A percentile compares a stretch with the other conserved stretches of the same genome.
phyloP scores from a whole-genome alignment of 2,113 vertebrate genomes.

The Acrocephalus kingi region DNA sequence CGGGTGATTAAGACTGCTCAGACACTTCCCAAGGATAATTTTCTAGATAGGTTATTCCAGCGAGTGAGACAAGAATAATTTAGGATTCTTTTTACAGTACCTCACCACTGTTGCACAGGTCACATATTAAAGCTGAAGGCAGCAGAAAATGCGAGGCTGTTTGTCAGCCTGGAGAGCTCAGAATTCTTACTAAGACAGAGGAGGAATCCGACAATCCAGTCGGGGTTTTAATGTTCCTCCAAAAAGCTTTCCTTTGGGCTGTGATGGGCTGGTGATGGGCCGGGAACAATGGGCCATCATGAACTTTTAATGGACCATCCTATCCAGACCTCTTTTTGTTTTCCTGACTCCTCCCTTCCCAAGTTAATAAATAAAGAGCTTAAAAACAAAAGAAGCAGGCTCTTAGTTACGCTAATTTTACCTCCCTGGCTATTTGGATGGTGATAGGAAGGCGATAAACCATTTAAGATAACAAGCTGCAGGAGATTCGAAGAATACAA shows the following conservation, averaged over 20 bases:
- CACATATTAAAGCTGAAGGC: not conserved
- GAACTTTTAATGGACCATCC: conserved; percentile 43
- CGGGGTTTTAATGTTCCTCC: not conserved
- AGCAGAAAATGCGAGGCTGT: not conserved
- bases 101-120: not conserved
- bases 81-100: not conserved
- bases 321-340: not conserved
- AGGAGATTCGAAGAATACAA: conserved; percentile 14
- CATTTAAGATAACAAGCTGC: conserved; percentile 49
- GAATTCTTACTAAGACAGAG: not conserved
- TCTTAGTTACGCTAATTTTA: conserved; percentile 67
- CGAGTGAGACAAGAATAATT: not conserved
- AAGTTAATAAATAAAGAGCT: conserved; percentile 52
- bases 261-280: conserved; percentile 42
- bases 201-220: not conserved
- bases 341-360: conserved; percentile 21
- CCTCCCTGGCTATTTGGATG: conserved; percentile 30
- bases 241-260: not conserved
- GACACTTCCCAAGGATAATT: not conserved
- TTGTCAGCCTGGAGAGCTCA: not conserved
- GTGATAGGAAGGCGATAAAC: conserved; percentile 42
- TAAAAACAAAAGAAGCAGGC: conserved; percentile 50
- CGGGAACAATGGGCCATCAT: conserved; percentile 36
- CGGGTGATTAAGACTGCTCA: not conserved
- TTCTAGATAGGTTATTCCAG: not conserved